Percentiles rank a stretch among this genome's conserved stretches.
These are phyloP conservation scores for Poicephalus meyeri DNA, from an alignment of 2,113 vertebrate species.

Conservation along the genomic window DNA sequence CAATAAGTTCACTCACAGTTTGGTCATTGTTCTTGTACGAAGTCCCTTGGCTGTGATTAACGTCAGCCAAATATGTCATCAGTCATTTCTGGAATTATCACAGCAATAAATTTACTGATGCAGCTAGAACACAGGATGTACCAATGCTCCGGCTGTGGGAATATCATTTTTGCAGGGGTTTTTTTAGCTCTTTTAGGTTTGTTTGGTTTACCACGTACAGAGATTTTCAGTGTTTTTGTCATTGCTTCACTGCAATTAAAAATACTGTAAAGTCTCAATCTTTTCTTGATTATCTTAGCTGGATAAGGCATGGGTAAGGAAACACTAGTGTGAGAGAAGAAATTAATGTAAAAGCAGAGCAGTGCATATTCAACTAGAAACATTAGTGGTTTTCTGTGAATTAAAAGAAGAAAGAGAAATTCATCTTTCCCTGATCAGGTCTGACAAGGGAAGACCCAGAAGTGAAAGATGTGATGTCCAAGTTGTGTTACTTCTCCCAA, in stretches of 20 bases:
- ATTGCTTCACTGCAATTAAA: not conserved
- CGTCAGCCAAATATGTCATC: not conserved
- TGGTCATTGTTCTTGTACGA: not conserved
- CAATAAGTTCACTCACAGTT: not conserved
- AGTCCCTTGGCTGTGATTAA: slow-evolving; percentile 23
- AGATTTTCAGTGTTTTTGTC: not conserved
- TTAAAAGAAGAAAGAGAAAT: not conserved
- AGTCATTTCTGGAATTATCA: not conserved
- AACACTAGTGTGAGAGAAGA: not conserved
- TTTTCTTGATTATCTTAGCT: not conserved
- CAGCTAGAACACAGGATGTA: not conserved
- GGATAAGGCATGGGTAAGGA: not conserved
- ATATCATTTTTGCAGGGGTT: not conserved
- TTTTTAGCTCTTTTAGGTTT: not conserved
- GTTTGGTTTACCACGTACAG: not conserved
- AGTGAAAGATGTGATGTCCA: not conserved
- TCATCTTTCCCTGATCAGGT: not conserved
- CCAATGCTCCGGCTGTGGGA: not conserved
- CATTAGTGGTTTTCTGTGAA: not conserved
- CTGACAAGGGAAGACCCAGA: not conserved
- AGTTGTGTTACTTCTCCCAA: not conserved
- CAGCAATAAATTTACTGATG: not conserved
- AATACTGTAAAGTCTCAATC: not conserved
- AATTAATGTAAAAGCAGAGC: not conserved
- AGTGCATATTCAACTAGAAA: not conserved